These are phyloP conservation scores for Octodonta nipae DNA, from an alignment of 2,888 invertebrate species.

Conservation along the genomic window DNA sequence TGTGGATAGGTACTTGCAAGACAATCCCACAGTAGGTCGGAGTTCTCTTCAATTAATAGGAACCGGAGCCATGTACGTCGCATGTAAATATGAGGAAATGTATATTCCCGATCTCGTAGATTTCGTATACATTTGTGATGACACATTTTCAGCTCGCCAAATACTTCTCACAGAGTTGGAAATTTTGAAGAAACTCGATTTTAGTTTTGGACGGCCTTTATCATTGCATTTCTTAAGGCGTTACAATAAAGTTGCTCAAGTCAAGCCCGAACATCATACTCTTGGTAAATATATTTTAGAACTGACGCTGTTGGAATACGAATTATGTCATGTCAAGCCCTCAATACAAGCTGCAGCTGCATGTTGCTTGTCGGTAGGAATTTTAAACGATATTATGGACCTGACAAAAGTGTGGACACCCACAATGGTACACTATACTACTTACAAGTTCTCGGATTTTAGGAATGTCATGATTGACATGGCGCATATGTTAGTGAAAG, in stretches of 20 bases:
- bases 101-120: constrained; percentile 76
- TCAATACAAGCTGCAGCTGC: constrained; percentile 75
- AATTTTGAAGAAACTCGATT: constrained; percentile 64
- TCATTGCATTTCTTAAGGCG: constrained; percentile 82
- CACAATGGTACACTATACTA: constrained; percentile 62
- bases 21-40: constrained; percentile 31
- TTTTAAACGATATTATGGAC: constrained; percentile 40
- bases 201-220: constrained; percentile 71
- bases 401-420: constrained; percentile 52
- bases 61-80: constrained; percentile 76
- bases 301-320: constrained; percentile 66
- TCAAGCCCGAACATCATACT: constrained; percentile 37
- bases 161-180: constrained; percentile 71
- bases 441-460: constrained; percentile 56
- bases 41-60: constrained; percentile 58
- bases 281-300: constrained; percentile 82
- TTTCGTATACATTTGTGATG: constrained; percentile 83
- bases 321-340: constrained; percentile 62
- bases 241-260: constrained; percentile 47
- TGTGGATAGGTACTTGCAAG: constrained; percentile 80
- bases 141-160: constrained; percentile 66
- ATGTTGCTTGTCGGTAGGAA: constrained; percentile 52
- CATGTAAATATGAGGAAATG: constrained; percentile 91
- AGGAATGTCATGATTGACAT: constrained; percentile 54
- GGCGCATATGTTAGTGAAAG: constrained; percentile 53